Base-by-base conservation (phyloP, 1,140 invertebrate genomes). In the Caerostris extrusa region DNA sequence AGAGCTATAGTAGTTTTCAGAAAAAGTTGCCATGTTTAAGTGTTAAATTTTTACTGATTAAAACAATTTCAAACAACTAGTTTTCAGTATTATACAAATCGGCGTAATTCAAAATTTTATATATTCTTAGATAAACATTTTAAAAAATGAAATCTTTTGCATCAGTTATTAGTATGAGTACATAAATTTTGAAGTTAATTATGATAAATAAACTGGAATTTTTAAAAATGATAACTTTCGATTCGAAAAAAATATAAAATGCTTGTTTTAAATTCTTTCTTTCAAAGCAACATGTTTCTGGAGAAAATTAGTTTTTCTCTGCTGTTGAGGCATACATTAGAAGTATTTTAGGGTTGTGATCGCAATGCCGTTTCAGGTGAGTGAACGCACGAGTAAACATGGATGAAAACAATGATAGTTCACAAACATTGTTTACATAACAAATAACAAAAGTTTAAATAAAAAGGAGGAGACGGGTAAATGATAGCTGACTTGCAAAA, bases 331-430 rank as follows among this genome's bases (percentile, higher is more conserved):
- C 19, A 50, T 50, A 56, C 17, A 58, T 57, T 56, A 55, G 82
- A 58, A 17, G 82, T 57, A 3, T 83, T 17, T 83, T 56, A 83
- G 82, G 82, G 82, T 53, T 83, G 82, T 83, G 82, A 57, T 7
- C 55, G 17, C 55, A 83, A 83, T 14, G 82, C 57, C 12, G 14
- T 83, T 56, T 56, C 82, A 83, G 82, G 82, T 83, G 82, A 83
- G 57, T 57, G 82, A 58, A 83, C 82, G 82, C 82, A 19, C 7
- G 82, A 83, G 82, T 83, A 55, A 83, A n/a, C 82, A 58, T 55
- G 56, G 82, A 83, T 55, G 82, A 53, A 83, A 83, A 83, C 82
- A 83, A 57, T 57, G 55, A 77, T 77, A 34, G 34, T 34, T 34
- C 34, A 34, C 34, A 34, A 34, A 34, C 34, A 34, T 34, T 34